phyloP scores from a whole-genome alignment of 2,888 invertebrate species.

The Pterostichus niger region DNA sequence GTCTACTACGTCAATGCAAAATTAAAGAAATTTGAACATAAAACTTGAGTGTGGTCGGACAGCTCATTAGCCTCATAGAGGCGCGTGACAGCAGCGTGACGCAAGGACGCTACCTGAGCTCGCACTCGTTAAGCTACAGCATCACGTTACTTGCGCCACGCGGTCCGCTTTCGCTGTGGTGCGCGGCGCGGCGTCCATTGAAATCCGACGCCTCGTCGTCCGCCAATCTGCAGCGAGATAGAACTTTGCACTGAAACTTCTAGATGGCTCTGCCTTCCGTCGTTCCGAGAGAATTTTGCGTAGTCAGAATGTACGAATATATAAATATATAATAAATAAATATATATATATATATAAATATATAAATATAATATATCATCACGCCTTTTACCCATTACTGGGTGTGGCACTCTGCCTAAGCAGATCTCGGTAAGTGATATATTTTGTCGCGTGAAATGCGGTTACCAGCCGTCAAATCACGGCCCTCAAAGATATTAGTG shows the following conservation, averaged over 20 bases:
- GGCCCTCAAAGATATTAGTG: too few relatives aligned
- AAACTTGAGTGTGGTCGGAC: neutral
- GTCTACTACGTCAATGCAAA: neutral
- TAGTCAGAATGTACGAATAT: too few relatives aligned
- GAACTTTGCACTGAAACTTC: neutral
- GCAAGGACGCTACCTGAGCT: constrained; percentile 20
- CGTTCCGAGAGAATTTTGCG: too few relatives aligned
- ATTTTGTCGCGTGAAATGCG: too few relatives aligned
- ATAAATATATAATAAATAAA: too few relatives aligned
- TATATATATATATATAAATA: too few relatives aligned
- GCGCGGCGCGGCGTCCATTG: constrained; percentile 13
- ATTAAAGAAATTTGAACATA: neutral
- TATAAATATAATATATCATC: too few relatives aligned
- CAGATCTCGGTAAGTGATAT: too few relatives aligned
- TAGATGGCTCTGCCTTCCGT: neutral
- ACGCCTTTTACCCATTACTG: too few relatives aligned
- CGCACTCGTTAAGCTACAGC: neutral
- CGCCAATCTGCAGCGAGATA: neutral
- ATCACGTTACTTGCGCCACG: constrained; percentile 3
- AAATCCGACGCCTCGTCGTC: neutral
- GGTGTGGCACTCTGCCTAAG: too few relatives aligned
- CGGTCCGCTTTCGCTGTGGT: neutral
- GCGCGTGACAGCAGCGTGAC: neutral
- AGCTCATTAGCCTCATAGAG: neutral
- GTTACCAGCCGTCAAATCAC: too few relatives aligned